phyloP scores from a whole-genome alignment of 1,140 invertebrate genomes.

The Formica selysi region DNA sequence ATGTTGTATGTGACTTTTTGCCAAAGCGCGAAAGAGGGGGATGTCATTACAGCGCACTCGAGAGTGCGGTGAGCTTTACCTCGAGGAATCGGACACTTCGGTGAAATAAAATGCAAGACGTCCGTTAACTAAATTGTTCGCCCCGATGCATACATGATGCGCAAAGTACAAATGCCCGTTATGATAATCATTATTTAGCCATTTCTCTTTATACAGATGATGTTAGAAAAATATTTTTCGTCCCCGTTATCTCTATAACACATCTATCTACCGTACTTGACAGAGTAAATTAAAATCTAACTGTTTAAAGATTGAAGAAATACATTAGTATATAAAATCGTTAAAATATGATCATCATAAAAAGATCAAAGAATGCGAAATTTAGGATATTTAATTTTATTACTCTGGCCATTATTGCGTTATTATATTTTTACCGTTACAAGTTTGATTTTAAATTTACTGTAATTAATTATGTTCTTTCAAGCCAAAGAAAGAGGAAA shows the following conservation, averaged over 20 bases:
- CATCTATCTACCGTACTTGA: not conserved
- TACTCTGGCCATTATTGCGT: not conserved
- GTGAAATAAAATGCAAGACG: not conserved
- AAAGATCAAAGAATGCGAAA: not conserved
- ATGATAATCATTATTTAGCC: constrained; percentile 32
- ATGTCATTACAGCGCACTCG: constrained; percentile 53
- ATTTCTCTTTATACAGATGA: not conserved
- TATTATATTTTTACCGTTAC: not conserved
- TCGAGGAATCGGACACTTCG: constrained; percentile 32
- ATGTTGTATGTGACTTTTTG: constrained; percentile 61
- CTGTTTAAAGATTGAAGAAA: constrained; percentile 17
- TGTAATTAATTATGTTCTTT: not conserved
- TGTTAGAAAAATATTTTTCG: not conserved
- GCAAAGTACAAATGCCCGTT: constrained; percentile 12
- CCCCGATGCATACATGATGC: not conserved
- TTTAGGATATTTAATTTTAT: not conserved
- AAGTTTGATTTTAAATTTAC: not conserved
- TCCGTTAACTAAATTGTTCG: constrained; percentile 32
- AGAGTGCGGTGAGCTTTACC: not conserved
- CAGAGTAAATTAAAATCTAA: not conserved
- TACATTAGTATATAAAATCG: not conserved
- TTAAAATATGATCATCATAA: not conserved
- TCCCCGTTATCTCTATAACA: not conserved
- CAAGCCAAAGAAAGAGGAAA: not conserved
- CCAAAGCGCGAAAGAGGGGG: not conserved